Base-by-base conservation (phyloP, 2,888 invertebrate species). In the Allolobophora icterica region DNA sequence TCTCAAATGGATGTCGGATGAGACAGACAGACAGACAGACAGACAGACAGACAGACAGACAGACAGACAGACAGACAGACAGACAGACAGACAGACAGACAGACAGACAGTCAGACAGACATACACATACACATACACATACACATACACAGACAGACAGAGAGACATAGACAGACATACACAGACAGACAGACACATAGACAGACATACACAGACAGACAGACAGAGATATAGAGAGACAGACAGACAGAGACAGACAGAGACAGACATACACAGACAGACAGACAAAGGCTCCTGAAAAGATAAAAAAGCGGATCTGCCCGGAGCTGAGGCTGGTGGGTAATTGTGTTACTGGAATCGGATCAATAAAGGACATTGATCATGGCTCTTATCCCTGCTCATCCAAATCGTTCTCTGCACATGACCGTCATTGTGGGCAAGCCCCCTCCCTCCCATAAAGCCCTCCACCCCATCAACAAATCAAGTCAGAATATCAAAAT, bases 21-120 rank as follows among this genome's bases (percentile, higher is more conserved):
- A 89, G 38, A 89, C 30, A 89, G 89, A 89, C 30, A 89, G 89
- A 35, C 33, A 89, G 89, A 89, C 33, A 89, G 89, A 89, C 30
- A 89, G 89, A 89, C 34, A 89, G 89, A 89, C 33, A 89, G 89
- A 89, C 38, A 38, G 38, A 38, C 38, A 38, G 38, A 38, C 38
- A n/a, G 89, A 89, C 34, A 89, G 40, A 89, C 34, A 89, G 89
- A 89, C 13, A 17, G 34, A 42, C 17, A 89, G 38, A 89, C 30
- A 89, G 89, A 34, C 30, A 89, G 89, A 35, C 33, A 89, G 89
- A 89, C 33, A 89, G 89, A 89, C 8, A 89, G 35, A 34, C 34
- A 89, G 89, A 89, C 33, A 89, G 89, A 89, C 38, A 38, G 38
- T 5, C 38, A 38, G 4, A 38, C 38, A 89, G 13, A 89, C 34